phyloP scores from a whole-genome alignment of 2,888 invertebrate genomes.

The Abscondita cerata region DNA sequence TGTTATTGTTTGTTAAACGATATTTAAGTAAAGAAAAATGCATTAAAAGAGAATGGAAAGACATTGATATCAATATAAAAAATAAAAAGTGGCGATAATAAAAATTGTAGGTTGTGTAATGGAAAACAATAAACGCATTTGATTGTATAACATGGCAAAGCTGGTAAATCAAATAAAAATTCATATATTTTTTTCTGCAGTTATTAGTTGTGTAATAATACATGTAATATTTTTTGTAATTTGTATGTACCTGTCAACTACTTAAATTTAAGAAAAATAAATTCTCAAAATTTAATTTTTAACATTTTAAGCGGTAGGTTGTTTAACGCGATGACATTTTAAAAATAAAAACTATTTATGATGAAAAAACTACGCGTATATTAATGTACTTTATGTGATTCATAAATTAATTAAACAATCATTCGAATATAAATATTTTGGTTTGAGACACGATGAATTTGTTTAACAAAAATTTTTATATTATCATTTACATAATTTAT shows the following conservation, averaged over 20 bases:
- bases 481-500: constrained; percentile 1
- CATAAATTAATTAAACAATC: constrained; percentile 5
- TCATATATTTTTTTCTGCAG: neutral
- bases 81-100: too few relatives aligned
- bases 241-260: neutral
- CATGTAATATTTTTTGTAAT: neutral
- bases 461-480: neutral
- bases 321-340: neutral
- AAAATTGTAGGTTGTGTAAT: too few relatives aligned
- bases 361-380: neutral
- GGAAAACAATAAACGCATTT: too few relatives aligned
- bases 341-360: neutral
- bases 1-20: too few relatives aligned
- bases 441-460: neutral
- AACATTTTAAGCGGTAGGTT: neutral
- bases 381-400: neutral
- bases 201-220: neutral
- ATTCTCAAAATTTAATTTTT: neutral
- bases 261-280: neutral
- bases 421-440: neutral
- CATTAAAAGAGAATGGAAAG: too few relatives aligned
- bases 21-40: too few relatives aligned
- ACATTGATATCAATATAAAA: too few relatives aligned
- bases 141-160: too few relatives aligned
- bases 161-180: neutral